Conservation (phyloP, 2,888 invertebrate genomes). For the Hypercompe scribonia region DNA sequence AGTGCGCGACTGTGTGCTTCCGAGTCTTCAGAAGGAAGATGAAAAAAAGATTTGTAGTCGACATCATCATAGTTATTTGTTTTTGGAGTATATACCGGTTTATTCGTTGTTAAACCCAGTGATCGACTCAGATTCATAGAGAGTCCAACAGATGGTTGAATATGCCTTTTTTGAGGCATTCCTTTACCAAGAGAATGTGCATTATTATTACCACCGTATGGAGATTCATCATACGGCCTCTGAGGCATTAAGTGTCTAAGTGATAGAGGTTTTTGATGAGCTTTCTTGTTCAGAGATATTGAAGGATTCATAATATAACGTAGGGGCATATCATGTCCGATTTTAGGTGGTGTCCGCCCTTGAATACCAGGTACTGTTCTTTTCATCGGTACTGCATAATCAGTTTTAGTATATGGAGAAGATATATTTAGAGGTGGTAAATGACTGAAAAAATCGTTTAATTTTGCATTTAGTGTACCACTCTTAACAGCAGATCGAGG, state of each 20-base stretch:
- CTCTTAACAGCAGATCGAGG: neutral
- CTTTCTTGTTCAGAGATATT: neutral
- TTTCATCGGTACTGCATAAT: neutral
- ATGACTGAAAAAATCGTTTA: neutral
- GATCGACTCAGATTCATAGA: conserved; percentile 1
- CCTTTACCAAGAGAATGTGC: neutral
- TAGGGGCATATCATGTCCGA: neutral
- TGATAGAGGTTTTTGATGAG: neutral
- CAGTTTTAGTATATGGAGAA: neutral
- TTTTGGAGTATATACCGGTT: conserved; percentile 8
- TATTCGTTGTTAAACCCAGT: conserved; percentile 17
- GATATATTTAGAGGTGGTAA: neutral
- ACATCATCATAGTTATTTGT: conserved; percentile 22
- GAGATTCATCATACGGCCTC: neutral
- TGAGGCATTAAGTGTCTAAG: neutral
- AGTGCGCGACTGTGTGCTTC: conserved; percentile 45
- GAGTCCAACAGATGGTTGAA: neutral
- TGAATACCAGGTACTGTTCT: neutral
- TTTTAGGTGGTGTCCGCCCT: neutral
- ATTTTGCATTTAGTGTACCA: neutral
- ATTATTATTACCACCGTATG: neutral
- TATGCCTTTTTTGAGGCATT: neutral
- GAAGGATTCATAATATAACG: conserved; percentile 1
- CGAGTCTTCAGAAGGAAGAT: conserved; percentile 20
- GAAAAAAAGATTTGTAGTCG: conserved; percentile 41